Conservation (phyloP, 2,888 invertebrate genomes). For the Drosophila pseudotalamancana region DNA sequence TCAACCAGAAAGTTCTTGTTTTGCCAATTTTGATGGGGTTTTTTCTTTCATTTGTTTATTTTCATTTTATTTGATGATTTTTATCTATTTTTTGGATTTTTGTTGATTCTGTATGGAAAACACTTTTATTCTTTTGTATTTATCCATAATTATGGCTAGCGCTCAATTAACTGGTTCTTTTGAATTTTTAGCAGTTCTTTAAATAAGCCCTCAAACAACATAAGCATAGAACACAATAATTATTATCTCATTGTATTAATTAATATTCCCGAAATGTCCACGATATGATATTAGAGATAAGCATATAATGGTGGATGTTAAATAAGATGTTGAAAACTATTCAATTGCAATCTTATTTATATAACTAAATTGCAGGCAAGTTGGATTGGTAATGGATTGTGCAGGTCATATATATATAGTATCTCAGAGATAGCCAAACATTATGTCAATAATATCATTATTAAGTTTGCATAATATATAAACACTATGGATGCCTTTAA, state of each 20-base stretch:
- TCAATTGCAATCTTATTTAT: no score
- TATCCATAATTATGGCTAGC: background rate
- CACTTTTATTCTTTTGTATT: background rate
- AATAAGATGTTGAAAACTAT: no score
- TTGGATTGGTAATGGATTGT: no score
- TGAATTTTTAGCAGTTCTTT: background rate
- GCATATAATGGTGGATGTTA: no score
- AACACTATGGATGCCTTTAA: no score
- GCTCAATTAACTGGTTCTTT: background rate
- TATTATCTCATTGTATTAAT: no score
- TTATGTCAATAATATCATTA: no score
- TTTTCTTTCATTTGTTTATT: background rate
- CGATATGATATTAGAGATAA: background rate
- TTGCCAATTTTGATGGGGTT: background rate
- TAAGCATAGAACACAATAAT: background rate
- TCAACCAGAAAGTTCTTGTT: background rate
- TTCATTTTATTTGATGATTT: conserved; percentile 12
- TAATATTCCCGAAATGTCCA: background rate
- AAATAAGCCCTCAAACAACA: background rate
- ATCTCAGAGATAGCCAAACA: no score
- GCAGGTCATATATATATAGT: no score
- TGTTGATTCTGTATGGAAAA: background rate
- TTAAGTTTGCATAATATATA: conserved; percentile 31
- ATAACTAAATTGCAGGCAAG: no score
- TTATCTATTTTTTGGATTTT: conserved; percentile 5